Evolutionary conservation across 2,888 invertebrate species (phyloP), one percentile per base, ranked within the genome.

Genomic region (Poecilobothrus nobilitatus): DNA sequence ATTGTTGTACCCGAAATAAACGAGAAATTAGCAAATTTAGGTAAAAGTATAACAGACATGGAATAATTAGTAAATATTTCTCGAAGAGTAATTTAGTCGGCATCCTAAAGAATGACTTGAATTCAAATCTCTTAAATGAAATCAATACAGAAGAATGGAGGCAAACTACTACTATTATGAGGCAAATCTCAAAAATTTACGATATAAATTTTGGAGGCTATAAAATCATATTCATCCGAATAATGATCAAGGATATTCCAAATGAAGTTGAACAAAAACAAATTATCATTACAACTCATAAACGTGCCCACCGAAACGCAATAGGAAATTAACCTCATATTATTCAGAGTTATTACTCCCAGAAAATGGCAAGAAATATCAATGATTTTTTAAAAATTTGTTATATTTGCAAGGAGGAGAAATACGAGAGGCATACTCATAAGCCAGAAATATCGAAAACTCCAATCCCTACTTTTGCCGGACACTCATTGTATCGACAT

Each of bases 401-500:
- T 12, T 37, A 2, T 21, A 68, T 27, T 10, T 70, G 70, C 27
- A 71, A 67, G 61, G 67, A 70, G 44, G 69, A 70, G 18, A 71
- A 68, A 67, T 69, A 68, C 44, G 69, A 69, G n/a, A 41, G 71
- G 12, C 67, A 70, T 22, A 70, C 72, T 3, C 70, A 71, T 65
- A 67, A 70, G 18, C 68, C 63, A 10, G 63, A 68, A 37, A 4
- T 72, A 0, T 18, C 70, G 65, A 62, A 44, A 2, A 71, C 69
- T 9, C 70, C 70, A 6, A 68, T 71, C n/a, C 71, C 70, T 5
- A 68, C 66, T 33, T 70, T 69, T 21, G 70, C 71, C 7, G 68
- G 70, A 21, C 69, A 72, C 20, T 70, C 65, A 12, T 10, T 72
- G 2, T 63, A 67, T 72, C 1, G 71, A 70, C n/a, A 72, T 71